A percentile compares a stretch with the other conserved stretches of the same genome.
Evolutionary conservation across 2,888 invertebrate genomes (phyloP).

Genomic region (Macaria liturata): DNA sequence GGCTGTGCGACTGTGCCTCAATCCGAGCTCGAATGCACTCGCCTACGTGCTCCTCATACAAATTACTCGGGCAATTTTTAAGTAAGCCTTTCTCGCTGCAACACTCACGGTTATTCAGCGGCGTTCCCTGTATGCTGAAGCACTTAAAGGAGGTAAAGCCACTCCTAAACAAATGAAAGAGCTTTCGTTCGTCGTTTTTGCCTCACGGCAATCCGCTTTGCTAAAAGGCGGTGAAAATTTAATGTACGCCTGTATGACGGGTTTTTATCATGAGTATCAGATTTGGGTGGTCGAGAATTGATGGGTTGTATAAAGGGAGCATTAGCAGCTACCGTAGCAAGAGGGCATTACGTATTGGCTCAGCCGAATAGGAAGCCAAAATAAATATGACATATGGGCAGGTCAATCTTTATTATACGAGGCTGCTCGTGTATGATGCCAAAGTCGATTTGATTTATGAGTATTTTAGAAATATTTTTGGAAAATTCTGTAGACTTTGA

Average conservation of each 20-base stretch:
- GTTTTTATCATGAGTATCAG: conserved; percentile 39
- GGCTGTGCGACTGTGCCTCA: conserved; percentile 40
- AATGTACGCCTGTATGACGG: conserved; percentile 64
- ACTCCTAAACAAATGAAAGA: conserved; percentile 79
- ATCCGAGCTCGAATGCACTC: conserved; percentile 68
- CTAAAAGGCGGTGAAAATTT: conserved; percentile 72
- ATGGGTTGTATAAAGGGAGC: conserved; percentile 29
- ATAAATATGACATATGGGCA: conserved; percentile 23
- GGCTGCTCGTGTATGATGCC: conserved; percentile 6
- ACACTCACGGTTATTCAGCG: conserved; percentile 74
- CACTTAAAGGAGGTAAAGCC: conserved; percentile 75
- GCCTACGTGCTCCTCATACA: conserved; percentile 78
- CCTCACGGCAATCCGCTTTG: conserved; percentile 69
- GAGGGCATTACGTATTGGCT: conserved; percentile 25
- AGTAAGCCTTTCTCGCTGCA: conserved; percentile 75
- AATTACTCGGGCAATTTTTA: conserved; percentile 78
- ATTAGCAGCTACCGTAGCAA: conserved; percentile 24
- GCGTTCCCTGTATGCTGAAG: conserved; percentile 63
- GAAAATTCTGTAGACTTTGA: no score
- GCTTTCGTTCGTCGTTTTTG: conserved; percentile 65
- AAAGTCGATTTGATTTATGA: conserved; percentile 5
- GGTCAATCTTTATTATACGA: conserved; percentile 7
- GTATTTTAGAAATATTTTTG: no score
- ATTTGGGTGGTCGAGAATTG: conserved; percentile 37
- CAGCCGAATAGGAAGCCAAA: conserved; percentile 22